Conservation (phyloP, 2,797 vertebrate genomes). For the Tenualosa thibaudeaui region DNA sequence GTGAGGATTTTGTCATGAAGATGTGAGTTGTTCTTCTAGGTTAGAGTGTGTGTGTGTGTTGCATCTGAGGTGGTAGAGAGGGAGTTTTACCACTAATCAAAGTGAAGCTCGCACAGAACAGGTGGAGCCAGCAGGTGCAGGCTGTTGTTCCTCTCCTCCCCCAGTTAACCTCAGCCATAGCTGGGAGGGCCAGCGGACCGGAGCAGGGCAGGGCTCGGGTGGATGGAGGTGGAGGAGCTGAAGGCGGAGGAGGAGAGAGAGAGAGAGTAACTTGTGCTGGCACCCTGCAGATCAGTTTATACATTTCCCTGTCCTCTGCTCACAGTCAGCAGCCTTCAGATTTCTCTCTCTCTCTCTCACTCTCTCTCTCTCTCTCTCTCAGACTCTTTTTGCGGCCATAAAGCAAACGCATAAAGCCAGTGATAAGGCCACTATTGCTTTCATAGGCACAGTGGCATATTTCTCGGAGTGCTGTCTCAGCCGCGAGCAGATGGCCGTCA, state of each 20-base stretch:
- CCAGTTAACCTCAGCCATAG: too few species aligned
- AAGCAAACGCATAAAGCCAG: neutral
- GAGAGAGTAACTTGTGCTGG: too few species aligned
- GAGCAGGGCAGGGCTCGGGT: too few species aligned
- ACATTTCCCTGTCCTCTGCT: too few species aligned
- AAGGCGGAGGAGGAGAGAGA: neutral
- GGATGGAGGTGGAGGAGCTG: neutral
- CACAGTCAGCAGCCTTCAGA: neutral
- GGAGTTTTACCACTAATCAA: neutral
- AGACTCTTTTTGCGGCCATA: neutral
- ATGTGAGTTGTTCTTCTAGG: neutral
- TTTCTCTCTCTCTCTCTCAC: neutral
- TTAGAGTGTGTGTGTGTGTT: neutral
- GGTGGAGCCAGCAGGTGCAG: neutral
- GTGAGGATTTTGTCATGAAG: too few species aligned
- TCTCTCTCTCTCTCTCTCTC: neutral
- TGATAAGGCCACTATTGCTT: neutral
- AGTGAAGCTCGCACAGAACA: neutral
- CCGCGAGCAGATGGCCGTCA: neutral
- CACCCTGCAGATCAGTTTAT: too few species aligned
- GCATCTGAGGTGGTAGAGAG: neutral
- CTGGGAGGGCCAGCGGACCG: too few species aligned
- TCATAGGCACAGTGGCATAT: neutral
- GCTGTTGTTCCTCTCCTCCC: neutral
- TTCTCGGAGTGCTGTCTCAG: neutral